Evolutionary conservation across 2,888 invertebrate species (phyloP), one percentile per base, ranked within the genome.

Genomic region (Cosmia pyralina): DNA sequence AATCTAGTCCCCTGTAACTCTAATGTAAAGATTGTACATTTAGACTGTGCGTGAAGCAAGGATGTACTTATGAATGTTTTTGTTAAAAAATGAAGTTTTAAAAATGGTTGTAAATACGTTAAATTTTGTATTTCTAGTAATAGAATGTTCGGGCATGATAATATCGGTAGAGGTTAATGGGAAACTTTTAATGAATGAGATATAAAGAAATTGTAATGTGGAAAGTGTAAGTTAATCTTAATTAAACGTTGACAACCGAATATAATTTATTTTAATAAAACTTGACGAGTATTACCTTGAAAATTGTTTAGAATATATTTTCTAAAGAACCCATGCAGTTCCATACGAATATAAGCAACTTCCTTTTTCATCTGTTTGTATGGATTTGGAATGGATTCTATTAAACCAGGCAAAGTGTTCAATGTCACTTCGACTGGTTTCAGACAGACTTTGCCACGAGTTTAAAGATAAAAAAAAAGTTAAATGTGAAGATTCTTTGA

Each of bases 21-120:
- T 90, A 90, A 81, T 93, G 90, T 94, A 93, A 93, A 91, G 91
- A 90, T 91, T 96, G 95, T 95, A 95, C 95, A 94, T 94, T 93
- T 93, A 92, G 94, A 94, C 93, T 93, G 86, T 84, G 94, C 94
- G 93, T 82, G 92, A 93, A 90, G 94, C 94, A 93, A 95, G 93
- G 87, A 92, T 95, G 95, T 96, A 96, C 95, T 96, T 96, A 95
- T 95, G 94, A 94, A 92, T 92, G 93, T 93, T 96, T 86, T 91
- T 92, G 93, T 95, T 95, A 91, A 93, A 93, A 91, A 91, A 91
- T 85, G 80, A 85, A 89, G 85, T 84, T 88, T 87, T 92, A 92
- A 93, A 94, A 95, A 95, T 93, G 95, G 94, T 95, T 96, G 96
- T 96, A 96, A 95, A 96, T 96, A 96, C 96, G 96, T 96, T 96